phyloP scores from a whole-genome alignment of 2,113 vertebrate species.

The Pseudorectes ferrugineus region DNA sequence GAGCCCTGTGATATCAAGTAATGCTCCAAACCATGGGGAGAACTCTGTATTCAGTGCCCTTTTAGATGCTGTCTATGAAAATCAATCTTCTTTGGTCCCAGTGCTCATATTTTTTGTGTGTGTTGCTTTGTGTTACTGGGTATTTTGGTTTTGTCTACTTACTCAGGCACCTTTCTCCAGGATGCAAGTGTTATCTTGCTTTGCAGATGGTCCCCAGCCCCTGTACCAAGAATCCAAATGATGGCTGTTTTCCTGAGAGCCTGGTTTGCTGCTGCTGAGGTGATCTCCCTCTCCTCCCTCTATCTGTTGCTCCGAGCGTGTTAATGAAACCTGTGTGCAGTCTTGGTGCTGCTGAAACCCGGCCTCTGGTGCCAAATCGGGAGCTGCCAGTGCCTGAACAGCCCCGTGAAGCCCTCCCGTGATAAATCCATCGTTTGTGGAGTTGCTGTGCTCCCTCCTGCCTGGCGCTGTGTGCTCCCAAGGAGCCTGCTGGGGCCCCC shows the following conservation, averaged over 20 bases:
- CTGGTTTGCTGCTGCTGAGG: neutral
- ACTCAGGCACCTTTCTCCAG: neutral
- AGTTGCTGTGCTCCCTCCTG: neutral
- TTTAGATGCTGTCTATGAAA: neutral
- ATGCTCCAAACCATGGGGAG: neutral
- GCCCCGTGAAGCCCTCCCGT: fast-evolving
- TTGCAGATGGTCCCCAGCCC: neutral
- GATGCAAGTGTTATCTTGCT: neutral
- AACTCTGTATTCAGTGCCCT: neutral
- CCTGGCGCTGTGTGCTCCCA: neutral
- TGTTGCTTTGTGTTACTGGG: neutral
- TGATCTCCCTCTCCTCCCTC: neutral
- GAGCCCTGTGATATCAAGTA: neutral
- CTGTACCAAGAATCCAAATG: neutral
- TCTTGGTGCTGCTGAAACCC: neutral
- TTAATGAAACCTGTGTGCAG: neutral
- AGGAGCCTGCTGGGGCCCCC: neutral
- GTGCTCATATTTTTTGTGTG: neutral
- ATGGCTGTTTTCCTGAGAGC: neutral
- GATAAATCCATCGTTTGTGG: neutral
- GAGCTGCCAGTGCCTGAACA: fast-evolving
- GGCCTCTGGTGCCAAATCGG: fast-evolving
- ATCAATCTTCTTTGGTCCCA: neutral
- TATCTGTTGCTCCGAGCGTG: neutral
- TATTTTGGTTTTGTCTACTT: neutral